Percentiles rank a stretch among this genome's conserved stretches.
Conservation (phyloP, 2,888 invertebrate species). For the Drosophila suboccidentalis region DNA sequence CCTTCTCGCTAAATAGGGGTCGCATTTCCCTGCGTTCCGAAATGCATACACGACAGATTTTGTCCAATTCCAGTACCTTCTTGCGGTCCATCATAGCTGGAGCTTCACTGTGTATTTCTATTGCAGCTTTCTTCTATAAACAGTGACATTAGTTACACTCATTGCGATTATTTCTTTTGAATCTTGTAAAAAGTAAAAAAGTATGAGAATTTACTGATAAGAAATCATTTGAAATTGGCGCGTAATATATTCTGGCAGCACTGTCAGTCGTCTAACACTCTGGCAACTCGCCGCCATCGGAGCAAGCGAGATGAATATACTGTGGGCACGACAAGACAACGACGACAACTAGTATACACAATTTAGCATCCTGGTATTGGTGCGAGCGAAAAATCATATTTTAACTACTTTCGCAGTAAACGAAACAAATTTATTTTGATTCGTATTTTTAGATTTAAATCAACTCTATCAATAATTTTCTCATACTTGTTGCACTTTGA, state of each 20-base stretch:
- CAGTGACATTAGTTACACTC: slow-evolving; percentile 19
- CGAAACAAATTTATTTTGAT: slow-evolving; percentile 47
- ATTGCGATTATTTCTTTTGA: slow-evolving; percentile 6
- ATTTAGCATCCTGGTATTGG: slow-evolving; percentile 70
- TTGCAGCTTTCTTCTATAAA: slow-evolving; percentile 21
- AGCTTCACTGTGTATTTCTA: slow-evolving; percentile 1
- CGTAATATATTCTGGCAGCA: slow-evolving; percentile 39
- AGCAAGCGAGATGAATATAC: slow-evolving; percentile 52
- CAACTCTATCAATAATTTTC: slow-evolving; percentile 18
- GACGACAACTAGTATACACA: slow-evolving; percentile 75
- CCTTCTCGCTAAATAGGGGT: slow-evolving; percentile 88
- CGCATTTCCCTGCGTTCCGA: slow-evolving; percentile 89
- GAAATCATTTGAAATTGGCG: slow-evolving; percentile 32
- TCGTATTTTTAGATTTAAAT: slow-evolving; percentile 6
- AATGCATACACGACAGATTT: slow-evolving; percentile 89
- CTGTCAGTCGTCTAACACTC: slow-evolving; percentile 28
- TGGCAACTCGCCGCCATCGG: slow-evolving; percentile 40
- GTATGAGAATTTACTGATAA: slow-evolving; percentile 51
- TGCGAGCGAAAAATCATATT: slow-evolving; percentile 78
- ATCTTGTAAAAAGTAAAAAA: slow-evolving; percentile 13
- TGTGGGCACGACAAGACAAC: slow-evolving; percentile 46
- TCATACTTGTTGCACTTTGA: slow-evolving; percentile 41
- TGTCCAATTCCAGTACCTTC: slow-evolving; percentile 86
- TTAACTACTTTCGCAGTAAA: slow-evolving; percentile 59
- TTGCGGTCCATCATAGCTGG: slow-evolving; percentile 82